phyloP scores from a whole-genome alignment of 2,113 vertebrate species.

The Onychostruthus taczanowskii region DNA sequence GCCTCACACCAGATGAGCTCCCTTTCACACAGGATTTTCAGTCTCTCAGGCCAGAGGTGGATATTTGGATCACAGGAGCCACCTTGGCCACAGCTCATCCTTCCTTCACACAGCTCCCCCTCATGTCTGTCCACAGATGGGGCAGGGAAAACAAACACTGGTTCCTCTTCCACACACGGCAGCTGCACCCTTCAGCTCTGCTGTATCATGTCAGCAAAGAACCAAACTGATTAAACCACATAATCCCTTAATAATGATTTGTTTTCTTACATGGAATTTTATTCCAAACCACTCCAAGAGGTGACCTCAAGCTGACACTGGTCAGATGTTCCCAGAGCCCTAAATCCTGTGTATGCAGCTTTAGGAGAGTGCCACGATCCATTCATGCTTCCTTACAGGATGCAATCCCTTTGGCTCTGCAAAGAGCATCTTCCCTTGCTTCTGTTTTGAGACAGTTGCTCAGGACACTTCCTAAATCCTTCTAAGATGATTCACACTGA shows the following conservation, averaged over 20 bases:
- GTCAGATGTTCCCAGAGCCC: background rate
- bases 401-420: background rate
- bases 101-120: constrained; percentile 20
- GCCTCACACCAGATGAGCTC: background rate
- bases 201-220: fast-evolving
- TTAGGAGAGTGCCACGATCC: fast-evolving
- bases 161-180: background rate
- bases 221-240: background rate
- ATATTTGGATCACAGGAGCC: background rate
- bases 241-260: background rate
- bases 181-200: background rate
- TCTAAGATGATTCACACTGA: background rate
- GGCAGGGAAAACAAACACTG: background rate
- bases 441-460: background rate
- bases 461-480: background rate
- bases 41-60: background rate
- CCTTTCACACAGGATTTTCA: background rate
- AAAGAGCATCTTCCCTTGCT: background rate
- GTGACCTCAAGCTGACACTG: background rate
- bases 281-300: background rate
- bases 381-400: background rate
- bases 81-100: background rate
- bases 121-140: background rate
- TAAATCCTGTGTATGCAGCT: background rate
- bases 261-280: background rate